Evolutionary conservation across 2,888 invertebrate genomes (phyloP).

Genomic region (Drosophila ezoana): DNA sequence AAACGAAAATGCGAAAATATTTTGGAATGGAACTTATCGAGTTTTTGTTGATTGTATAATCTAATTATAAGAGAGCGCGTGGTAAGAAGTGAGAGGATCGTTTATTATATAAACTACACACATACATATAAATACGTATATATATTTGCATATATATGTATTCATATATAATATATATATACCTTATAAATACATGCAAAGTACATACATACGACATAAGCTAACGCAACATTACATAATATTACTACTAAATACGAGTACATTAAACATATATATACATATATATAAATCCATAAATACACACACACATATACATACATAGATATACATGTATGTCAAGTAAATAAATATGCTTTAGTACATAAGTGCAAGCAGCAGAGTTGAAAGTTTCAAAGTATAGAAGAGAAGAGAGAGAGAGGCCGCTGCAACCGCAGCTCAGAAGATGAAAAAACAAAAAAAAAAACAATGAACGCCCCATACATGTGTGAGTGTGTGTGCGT

Average conservation of each 20-base stretch:
- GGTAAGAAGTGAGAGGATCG: constrained; percentile 49
- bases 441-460: neutral
- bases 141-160: constrained; percentile 13
- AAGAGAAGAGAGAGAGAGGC: constrained; percentile 10
- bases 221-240: constrained; percentile 62
- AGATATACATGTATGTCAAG: constrained; percentile 27
- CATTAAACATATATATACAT: constrained; percentile 49
- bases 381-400: constrained; percentile 23
- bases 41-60: constrained; percentile 70
- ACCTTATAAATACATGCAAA: constrained; percentile 20
- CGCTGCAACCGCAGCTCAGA: constrained; percentile 6
- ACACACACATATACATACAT: constrained; percentile 52
- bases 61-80: constrained; percentile 43
- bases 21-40: constrained; percentile 61
- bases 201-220: constrained; percentile 47
- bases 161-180: constrained; percentile 18
- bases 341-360: constrained; percentile 67
- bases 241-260: constrained; percentile 58
- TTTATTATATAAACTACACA: constrained; percentile 64
- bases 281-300: constrained; percentile 51
- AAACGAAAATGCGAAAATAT: constrained; percentile 11
- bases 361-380: constrained; percentile 53
- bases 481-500: constrained; percentile 34
- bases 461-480: constrained; percentile 42
- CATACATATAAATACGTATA: constrained; percentile 30